phyloP scores from a whole-genome alignment of 1,140 invertebrate genomes.

The Alviniconcha marisindica region DNA sequence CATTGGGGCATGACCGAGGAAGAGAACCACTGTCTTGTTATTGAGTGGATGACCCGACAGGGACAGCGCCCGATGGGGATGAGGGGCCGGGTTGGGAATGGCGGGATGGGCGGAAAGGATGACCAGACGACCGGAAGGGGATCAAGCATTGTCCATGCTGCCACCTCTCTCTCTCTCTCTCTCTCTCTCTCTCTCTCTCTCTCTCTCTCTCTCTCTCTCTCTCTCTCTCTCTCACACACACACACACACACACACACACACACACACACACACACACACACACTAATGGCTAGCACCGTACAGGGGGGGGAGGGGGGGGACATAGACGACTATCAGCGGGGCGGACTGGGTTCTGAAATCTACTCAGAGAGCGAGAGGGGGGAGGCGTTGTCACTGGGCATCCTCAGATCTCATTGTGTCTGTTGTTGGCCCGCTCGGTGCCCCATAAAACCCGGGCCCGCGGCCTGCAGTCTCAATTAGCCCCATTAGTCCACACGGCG shows the following conservation, averaged over 20 bases:
- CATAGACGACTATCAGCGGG: neutral
- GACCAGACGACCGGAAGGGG: too few relatives aligned
- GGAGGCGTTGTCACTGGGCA: too few relatives aligned
- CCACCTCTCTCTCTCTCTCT: neutral
- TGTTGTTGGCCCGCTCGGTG: neutral
- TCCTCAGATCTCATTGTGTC: neutral
- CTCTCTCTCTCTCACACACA: constrained; percentile 9
- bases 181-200: neutral
- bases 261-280: constrained; percentile 24
- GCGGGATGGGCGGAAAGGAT: too few relatives aligned
- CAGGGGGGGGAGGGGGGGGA: neutral
- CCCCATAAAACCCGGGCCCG: neutral
- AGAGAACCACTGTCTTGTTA: neutral
- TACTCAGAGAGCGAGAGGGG: too few relatives aligned
- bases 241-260: constrained; percentile 22
- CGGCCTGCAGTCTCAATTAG: too few relatives aligned
- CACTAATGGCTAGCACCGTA: too few relatives aligned
- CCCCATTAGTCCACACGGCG: neutral
- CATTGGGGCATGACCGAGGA: neutral
- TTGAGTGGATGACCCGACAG: too few relatives aligned
- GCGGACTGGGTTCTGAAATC: neutral
- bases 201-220: constrained; percentile 1
- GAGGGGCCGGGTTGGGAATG: too few relatives aligned
- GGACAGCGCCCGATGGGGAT: too few relatives aligned
- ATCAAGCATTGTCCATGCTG: neutral